Evolutionary conservation across 2,888 invertebrate species (phyloP).

Genomic region (Cylindroiulus punctatus): DNA sequence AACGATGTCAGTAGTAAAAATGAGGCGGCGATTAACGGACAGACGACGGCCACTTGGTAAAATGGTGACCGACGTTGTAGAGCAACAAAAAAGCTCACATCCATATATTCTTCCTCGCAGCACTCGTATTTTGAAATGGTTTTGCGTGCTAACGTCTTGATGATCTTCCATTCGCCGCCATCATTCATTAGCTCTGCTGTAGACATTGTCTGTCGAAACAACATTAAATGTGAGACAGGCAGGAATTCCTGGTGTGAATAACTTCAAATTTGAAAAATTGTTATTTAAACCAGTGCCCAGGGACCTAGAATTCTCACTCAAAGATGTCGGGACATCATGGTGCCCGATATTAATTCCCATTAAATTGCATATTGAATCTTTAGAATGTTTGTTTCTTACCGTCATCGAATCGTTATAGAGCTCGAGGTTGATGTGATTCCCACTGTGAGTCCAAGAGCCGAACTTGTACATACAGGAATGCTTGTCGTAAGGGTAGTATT

Average conservation of each 20-base stretch:
- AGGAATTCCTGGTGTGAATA: no score
- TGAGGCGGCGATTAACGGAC: constrained; percentile 70
- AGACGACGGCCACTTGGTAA: constrained; percentile 72
- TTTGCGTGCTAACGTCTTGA: constrained; percentile 77
- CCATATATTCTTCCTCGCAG: constrained; percentile 71
- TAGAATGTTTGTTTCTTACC: background rate
- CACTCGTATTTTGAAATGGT: constrained; percentile 64
- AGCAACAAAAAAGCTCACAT: constrained; percentile 69
- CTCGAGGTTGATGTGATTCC: constrained; percentile 70
- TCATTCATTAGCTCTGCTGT: constrained; percentile 72
- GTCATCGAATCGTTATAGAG: background rate
- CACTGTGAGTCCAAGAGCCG: constrained; percentile 78
- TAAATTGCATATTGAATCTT: no score
- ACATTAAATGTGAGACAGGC: no score
- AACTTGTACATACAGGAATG: constrained; percentile 76
- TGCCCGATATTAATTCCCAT: no score
- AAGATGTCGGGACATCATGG: no score
- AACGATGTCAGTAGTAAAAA: background rate
- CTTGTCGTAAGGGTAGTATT: constrained; percentile 79
- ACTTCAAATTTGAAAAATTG: no score
- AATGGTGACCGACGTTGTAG: constrained; percentile 72
- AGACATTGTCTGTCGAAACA: constrained; percentile 57
- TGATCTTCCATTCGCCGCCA: constrained; percentile 77
- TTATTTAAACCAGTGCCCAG: no score
- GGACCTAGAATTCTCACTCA: no score